Conservation (phyloP, 2,888 invertebrate genomes). For the Oasisia sp. region DNA sequence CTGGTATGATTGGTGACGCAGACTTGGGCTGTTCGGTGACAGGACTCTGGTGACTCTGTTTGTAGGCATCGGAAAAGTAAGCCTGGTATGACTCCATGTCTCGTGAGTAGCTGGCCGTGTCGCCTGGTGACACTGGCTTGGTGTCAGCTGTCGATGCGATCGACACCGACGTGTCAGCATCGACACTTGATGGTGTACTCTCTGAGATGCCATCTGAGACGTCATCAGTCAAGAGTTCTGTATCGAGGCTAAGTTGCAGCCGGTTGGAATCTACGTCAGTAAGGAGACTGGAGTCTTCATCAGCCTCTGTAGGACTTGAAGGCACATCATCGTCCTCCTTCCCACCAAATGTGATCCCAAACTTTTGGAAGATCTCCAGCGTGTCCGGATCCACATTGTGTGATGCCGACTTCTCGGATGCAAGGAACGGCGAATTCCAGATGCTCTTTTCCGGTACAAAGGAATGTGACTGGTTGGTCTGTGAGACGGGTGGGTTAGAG, state of each 20-base stretch:
- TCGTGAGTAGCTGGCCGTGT: background rate
- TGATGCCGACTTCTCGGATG: conserved; percentile 18
- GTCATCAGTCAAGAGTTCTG: background rate
- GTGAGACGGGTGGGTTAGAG: background rate
- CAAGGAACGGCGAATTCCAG: conserved; percentile 32
- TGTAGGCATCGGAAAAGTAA: background rate
- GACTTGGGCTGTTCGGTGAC: background rate
- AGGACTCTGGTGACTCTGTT: background rate
- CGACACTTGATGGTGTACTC: background rate
- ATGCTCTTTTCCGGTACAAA: conserved; percentile 28
- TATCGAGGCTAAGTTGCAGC: background rate
- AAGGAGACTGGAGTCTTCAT: background rate
- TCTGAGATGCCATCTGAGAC: background rate
- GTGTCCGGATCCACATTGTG: conserved; percentile 29
- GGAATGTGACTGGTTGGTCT: background rate
- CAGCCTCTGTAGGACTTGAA: background rate
- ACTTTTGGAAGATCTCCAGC: conserved; percentile 34
- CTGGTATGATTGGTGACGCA: background rate
- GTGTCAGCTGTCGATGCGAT: background rate
- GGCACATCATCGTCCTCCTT: conserved; percentile 13
- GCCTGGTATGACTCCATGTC: background rate
- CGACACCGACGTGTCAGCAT: background rate
- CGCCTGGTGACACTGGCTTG: background rate
- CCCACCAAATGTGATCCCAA: conserved; percentile 31
- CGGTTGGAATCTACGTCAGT: background rate